Conservation (phyloP, 2,797 vertebrate species). For the Acanthurus lineatus region DNA sequence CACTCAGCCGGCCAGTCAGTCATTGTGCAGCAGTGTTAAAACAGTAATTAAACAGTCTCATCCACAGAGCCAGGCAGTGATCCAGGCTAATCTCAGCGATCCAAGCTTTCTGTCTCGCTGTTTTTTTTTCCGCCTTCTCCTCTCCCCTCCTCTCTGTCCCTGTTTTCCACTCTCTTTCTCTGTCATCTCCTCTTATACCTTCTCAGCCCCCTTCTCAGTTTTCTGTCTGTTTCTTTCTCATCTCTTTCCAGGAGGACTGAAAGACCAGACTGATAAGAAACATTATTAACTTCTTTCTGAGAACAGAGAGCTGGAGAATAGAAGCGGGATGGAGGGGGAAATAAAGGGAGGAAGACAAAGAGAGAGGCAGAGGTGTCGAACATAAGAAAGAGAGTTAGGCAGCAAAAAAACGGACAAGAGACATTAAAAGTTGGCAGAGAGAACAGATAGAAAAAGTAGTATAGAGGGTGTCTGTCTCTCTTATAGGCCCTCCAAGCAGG, state of each 20-base stretch:
- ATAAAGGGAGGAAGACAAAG: slow-evolving; percentile 57
- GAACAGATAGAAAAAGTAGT: slow-evolving; percentile 43
- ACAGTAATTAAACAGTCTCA: slow-evolving; percentile 80
- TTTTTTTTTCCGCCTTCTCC: slow-evolving; percentile 9
- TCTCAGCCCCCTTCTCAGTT: slow-evolving; percentile 36
- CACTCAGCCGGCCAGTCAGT: slow-evolving; percentile 64
- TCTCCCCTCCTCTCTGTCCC: slow-evolving; percentile 4
- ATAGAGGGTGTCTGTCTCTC: slow-evolving; percentile 47
- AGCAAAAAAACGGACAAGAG: slow-evolving; percentile 38
- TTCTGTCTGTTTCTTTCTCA: slow-evolving; percentile 30
- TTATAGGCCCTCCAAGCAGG: slow-evolving; percentile 34
- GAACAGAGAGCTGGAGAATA: slow-evolving; percentile 63
- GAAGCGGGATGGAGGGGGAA: slow-evolving; percentile 49
- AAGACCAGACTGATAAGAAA: slow-evolving; percentile 81
- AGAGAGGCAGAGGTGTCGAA: slow-evolving; percentile 52
- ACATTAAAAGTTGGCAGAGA: slow-evolving; percentile 47
- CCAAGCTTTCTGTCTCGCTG: slow-evolving; percentile 44
- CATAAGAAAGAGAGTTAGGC: slow-evolving; percentile 30
- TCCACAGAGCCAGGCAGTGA: slow-evolving; percentile 69
- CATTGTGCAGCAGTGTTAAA: slow-evolving; percentile 70
- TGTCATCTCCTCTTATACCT: slow-evolving; percentile 36
- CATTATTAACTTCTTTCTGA: slow-evolving; percentile 82
- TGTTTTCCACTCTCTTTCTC: slow-evolving; percentile 18
- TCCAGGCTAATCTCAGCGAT: slow-evolving; percentile 68
- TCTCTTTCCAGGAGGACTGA: slow-evolving; percentile 70